Percentiles rank a stretch among this genome's conserved stretches.
Conservation (phyloP, 1,140 invertebrate species). For the Chionoecetes opilio region DNA sequence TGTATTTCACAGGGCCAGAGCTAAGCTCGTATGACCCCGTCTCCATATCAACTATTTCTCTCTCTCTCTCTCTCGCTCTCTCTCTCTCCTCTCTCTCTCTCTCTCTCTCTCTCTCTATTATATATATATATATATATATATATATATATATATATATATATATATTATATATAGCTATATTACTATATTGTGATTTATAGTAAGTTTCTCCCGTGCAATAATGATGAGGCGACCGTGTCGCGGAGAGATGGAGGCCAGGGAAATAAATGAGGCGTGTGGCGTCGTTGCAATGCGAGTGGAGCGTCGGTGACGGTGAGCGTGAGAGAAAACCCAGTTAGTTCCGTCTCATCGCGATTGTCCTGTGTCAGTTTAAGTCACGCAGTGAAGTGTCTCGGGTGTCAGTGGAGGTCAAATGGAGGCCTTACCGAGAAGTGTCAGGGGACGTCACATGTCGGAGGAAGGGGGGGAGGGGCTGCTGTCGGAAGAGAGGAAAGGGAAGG, state of each 20-base stretch:
- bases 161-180: no score
- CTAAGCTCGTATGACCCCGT: no score
- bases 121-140: no score
- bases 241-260: background rate
- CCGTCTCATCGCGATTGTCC: background rate
- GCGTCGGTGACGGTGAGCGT: background rate
- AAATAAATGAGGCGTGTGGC: background rate
- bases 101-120: no score
- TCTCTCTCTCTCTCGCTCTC: no score
- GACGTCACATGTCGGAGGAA: background rate
- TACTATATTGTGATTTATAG: no score
- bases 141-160: no score
- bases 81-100: no score
- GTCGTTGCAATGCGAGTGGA: background rate
- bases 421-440: background rate
- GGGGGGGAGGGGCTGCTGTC: no score
- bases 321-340: conserved; percentile 9
- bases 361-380: conserved; percentile 13
- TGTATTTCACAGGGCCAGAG: no score
- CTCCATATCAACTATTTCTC: no score
- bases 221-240: background rate
- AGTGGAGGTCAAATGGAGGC: conserved; percentile 6
- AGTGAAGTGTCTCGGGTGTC: background rate
- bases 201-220: background rate
- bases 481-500: no score